Percentiles rank a stretch among this genome's conserved stretches.
Evolutionary conservation across 2,797 vertebrate species (phyloP).

Genomic region (Catamblyrhynchus diadema): DNA sequence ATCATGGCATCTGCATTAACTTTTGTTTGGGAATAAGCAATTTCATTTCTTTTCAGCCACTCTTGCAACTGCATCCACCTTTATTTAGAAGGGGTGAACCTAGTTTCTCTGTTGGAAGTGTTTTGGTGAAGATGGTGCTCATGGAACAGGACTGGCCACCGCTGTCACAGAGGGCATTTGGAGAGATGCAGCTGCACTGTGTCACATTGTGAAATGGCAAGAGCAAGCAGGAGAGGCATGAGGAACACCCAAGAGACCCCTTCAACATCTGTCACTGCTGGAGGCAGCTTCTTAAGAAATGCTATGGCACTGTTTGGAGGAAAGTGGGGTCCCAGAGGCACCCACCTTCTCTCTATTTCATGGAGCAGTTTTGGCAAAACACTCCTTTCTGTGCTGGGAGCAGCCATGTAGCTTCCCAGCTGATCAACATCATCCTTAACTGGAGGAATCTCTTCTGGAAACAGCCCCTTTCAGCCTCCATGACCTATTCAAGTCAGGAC

Average conservation of each 20-base stretch:
- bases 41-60: neutral
- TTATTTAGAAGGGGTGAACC: neutral
- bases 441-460: neutral
- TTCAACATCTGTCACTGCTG: neutral
- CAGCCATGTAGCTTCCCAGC: neutral
- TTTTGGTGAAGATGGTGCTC: neutral
- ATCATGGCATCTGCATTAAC: neutral
- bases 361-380: neutral
- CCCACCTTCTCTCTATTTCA: neutral
- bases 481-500: neutral
- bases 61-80: neutral
- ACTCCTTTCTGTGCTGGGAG: neutral
- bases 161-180: rapidly evolving
- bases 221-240: neutral
- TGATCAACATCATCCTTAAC: rapidly evolving
- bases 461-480: neutral
- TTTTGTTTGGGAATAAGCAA: neutral
- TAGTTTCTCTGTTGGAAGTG: neutral
- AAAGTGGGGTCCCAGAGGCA: neutral
- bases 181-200: neutral
- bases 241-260: rapidly evolving
- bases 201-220: neutral
- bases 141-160: rapidly evolving
- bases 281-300: neutral
- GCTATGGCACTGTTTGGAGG: neutral